Evolutionary conservation across 1,140 invertebrate species (phyloP), one percentile per base, ranked within the genome.

Genomic region (Subanguina moxae): DNA sequence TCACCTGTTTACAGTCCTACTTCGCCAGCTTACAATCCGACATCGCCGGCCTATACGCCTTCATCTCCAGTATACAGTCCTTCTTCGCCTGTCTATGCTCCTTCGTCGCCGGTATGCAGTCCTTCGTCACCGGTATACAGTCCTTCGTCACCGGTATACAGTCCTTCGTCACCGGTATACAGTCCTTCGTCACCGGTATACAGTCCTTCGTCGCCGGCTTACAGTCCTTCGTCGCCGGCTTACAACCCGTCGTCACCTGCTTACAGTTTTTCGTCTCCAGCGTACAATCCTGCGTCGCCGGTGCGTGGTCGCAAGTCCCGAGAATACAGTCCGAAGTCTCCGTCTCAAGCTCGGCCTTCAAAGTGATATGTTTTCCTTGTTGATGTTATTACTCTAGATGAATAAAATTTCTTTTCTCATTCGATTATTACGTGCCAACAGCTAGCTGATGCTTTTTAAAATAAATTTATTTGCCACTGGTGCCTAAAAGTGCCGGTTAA

Each of bases 21-120:
- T 0, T 89, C 89, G 52, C 92, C 77, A 89, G 77, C 68, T 57
- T 74, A 74, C 45, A 67, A n/a, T 11, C 76, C 76, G 32, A 77
- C 74, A 17, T 59, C 32, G 27, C 70, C 77, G 45, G 17, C 85
- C 84, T 76, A 76, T 69, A 83, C 83, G 11, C 89, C 90, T 0
- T 87, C 89, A 1, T 89, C 89, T 8, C 91, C 91, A 1, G 89
- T 87, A 13, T 97, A 95, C 70, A 85, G 84, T 15, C 86, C 86
- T 21, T 75, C 83, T 8, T 83, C 80, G 28, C 71, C 70, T 0
- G 11, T 42, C 17, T 76, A 76, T 42, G 82, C 83, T 11, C 90
- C 90, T 1, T 82, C n/a, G 1, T 64, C 67, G 19, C 70, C 70
- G 1, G 15, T 45, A 21, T 76, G 78, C 52, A 82, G 82, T 9